Percentiles rank a stretch among this genome's conserved stretches.
Conservation (phyloP, 2,797 vertebrate genomes). For the Chelon auratus region DNA sequence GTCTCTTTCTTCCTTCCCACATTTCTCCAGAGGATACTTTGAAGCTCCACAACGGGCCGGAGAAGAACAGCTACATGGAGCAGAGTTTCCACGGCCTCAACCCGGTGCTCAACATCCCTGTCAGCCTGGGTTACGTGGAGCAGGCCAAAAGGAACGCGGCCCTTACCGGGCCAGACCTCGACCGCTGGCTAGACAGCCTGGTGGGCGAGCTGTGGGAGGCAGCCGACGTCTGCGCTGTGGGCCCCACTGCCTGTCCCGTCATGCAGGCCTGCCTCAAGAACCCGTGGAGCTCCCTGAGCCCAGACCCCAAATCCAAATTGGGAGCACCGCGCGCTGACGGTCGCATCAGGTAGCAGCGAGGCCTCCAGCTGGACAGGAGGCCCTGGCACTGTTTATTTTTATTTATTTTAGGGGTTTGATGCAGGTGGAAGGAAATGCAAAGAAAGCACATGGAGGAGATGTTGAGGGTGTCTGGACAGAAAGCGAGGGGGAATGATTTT, state of each 20-base stretch:
- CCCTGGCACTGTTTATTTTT: slow-evolving; percentile 57
- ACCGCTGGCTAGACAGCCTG: slow-evolving; percentile 92
- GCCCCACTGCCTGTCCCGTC: slow-evolving; percentile 89
- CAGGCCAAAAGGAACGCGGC: slow-evolving; percentile 90
- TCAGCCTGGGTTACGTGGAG: slow-evolving; percentile 88
- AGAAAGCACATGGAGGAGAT: slow-evolving; percentile 29
- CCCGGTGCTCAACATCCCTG: slow-evolving; percentile 92
- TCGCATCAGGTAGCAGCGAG: slow-evolving; percentile 94
- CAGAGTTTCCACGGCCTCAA: slow-evolving; percentile 98
- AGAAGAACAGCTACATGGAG: slow-evolving; percentile 97
- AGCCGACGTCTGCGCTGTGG: slow-evolving; percentile 89
- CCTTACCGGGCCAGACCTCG: slow-evolving; percentile 86
- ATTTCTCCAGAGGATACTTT: slow-evolving; percentile 88
- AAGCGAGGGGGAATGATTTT: slow-evolving; percentile 49
- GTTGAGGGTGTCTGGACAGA: slow-evolving; percentile 45
- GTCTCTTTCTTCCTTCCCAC: slow-evolving; percentile 11
- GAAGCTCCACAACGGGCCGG: slow-evolving; percentile 91
- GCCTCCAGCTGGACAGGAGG: slow-evolving; percentile 80
- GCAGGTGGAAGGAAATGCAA: slow-evolving; percentile 33
- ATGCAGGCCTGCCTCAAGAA: slow-evolving; percentile 94
- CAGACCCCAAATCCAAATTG: slow-evolving; percentile 96
- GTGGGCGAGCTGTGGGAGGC: slow-evolving; percentile 91
- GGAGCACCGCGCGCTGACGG: slow-evolving; percentile 88
- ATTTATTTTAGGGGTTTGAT: slow-evolving; percentile 71
- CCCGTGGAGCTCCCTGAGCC: slow-evolving; percentile 96